Conservation (phyloP, 2,888 invertebrate genomes). For the Rhagonycha lutea region DNA sequence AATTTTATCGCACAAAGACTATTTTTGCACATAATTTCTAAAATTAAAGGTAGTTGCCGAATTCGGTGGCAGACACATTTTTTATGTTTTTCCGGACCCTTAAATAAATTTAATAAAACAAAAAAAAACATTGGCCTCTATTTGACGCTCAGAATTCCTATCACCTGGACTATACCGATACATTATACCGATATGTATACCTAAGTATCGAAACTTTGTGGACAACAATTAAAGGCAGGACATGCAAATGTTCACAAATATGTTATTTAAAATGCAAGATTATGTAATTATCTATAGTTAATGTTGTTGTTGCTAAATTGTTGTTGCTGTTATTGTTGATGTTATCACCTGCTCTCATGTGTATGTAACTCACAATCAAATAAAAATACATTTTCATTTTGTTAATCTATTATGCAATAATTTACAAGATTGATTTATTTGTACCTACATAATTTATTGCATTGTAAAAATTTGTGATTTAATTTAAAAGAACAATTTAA, state of each 20-base stretch:
- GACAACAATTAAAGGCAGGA: no score
- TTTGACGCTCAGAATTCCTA: no score
- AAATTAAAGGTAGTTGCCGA: no score
- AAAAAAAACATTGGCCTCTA: no score
- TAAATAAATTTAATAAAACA: no score
- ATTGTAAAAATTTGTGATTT: background rate
- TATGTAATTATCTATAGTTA: conserved; percentile 42
- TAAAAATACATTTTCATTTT: background rate
- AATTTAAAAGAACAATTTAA: background rate
- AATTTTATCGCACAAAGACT: no score
- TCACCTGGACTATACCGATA: no score
- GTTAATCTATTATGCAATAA: background rate
- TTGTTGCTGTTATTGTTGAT: conserved; percentile 56
- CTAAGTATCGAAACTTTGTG: no score
- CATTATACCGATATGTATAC: no score
- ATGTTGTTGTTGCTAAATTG: conserved; percentile 54
- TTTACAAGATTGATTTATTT: background rate
- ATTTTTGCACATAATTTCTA: no score
- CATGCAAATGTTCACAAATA: background rate
- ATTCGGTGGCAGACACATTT: no score
- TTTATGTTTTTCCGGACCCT: no score
- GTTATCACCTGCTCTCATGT: conserved; percentile 41
- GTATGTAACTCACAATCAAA: conserved; percentile 15
- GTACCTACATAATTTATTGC: background rate
- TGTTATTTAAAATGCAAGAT: conserved; percentile 7